Evolutionary conservation across 2,797 vertebrate genomes (phyloP), one percentile per base, ranked within the genome.

Genomic region (Cheirogaleus major): DNA sequence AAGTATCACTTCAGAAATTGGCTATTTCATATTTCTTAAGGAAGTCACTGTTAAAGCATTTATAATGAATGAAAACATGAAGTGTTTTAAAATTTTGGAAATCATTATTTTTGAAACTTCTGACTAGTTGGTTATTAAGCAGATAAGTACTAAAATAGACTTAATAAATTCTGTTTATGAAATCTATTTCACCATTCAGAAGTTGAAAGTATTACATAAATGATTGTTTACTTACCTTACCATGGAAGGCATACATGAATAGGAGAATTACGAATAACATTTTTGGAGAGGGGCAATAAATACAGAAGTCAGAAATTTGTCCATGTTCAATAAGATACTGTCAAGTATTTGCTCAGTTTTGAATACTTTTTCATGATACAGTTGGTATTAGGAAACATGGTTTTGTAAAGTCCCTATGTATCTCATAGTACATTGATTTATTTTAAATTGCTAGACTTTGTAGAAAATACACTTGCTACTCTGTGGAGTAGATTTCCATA

Each of bases 41-140:
- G 59, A 83, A 48, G 50, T 48, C 43, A 81, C 43, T 83, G 17
- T 89, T 65, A 80, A 93, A 91, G 38, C 30, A 76, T 93, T 89
- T 89, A 2, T 57, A 91, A 70, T 85, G 22, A 94, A 75, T 89
- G 67, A 89, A 96, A 95, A 59, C 15, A 38, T 8, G 22, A 94
- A 88, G 4, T 89, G 20, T 35, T 88, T 14, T 79, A 75, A 41
- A 15, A 27, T 41, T 52, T 65, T 92, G 25, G 4, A 79, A 89
- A 72, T 93, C n/a, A 69, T 48, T 14, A 23, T 63, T 93, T 95
- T 94, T 95, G 22, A 38, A 92, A 80, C 12, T 93, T 96, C 55
- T 52, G 22, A 70, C 52, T 79, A 93, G 35, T 87, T 63, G 6
- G 6, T 80, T 90, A 73, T 55, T 91, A 75, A 90, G 35, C 38